Evolutionary conservation across 2,888 invertebrate genomes (phyloP), one percentile per base, ranked within the genome.

Genomic region (Clanis bilineata): DNA sequence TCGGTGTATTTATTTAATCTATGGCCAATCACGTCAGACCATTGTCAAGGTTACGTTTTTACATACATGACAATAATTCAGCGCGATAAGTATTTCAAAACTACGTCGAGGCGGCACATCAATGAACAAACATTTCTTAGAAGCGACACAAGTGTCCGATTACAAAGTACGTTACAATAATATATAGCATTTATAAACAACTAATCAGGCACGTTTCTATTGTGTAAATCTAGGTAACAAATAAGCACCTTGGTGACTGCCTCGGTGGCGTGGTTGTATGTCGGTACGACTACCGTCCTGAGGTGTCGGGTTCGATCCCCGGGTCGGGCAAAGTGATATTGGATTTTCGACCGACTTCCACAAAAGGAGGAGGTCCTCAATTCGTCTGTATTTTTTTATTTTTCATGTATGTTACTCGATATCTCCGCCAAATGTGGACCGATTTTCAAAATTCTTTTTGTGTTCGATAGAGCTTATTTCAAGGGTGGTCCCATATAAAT

Each of bases 21-120:
- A 39, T 56, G 43, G 25, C 4, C 21, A 58, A 28, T 9, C 55
- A 64, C 64, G 59, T 66, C 67, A 67, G 55, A 63, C 75, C 82
- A 83, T 66, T 83, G 85, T 63, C 85, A 85, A 85, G 85, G 84
- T 84, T 77, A 82, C 65, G 41, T 59, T 70, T 74, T 73, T 73
- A 73, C 69, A 73, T 76, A 70, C 66, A 69, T 59, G 64, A 59
- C 55, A 63, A 54, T 21, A 54, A 59, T 32, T 36, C 9, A 65
- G 66, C 68, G 65, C 59, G 63, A 66, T 67, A 69, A 68, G 68
- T 77, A 76, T 83, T 80, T 81, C 82, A 80, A 83, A 82, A 84
- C 73, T 73, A 68, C 71, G 71, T 65, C 70, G 21, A 5, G 62
- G 54, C 73, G 72, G 76, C 38, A 64, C 64, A 64, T 51, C 71